A percentile compares a stretch with the other conserved stretches of the same genome.
These are phyloP conservation scores for Entelurus aequoreus DNA, from an alignment of 2,113 vertebrate genomes.

Conservation along the genomic window DNA sequence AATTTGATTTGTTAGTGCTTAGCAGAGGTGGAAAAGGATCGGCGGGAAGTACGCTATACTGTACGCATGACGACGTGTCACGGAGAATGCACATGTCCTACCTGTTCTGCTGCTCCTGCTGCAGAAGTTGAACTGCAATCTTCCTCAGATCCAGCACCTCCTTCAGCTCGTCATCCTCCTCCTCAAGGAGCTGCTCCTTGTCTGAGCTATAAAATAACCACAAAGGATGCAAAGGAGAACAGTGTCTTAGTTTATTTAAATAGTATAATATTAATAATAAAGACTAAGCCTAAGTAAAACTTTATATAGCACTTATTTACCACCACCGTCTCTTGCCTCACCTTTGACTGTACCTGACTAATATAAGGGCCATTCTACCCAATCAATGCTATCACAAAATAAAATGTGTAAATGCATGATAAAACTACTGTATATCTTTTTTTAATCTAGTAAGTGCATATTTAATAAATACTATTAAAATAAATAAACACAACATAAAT, in stretches of 20 bases:
- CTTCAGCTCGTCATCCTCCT: conserved; percentile 86
- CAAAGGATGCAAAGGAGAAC: neutral
- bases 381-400: too few relatives aligned
- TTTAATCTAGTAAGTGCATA: too few relatives aligned
- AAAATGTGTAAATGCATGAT: too few relatives aligned
- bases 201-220: conserved; percentile 67
- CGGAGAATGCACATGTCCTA: conserved; percentile 38
- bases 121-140: conserved; percentile 90
- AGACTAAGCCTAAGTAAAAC: neutral
- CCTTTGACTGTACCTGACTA: too few relatives aligned
- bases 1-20: conserved; percentile 36
- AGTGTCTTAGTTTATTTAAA: too few relatives aligned
- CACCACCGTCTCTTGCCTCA: too few relatives aligned
- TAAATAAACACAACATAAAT: too few relatives aligned
- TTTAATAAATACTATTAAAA: too few relatives aligned
- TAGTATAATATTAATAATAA: neutral
- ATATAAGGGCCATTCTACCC: too few relatives aligned
- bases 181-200: conserved; percentile 82
- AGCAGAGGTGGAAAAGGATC: conserved; percentile 14
- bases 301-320: neutral
- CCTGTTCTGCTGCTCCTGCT: conserved; percentile 96
- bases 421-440: too few relatives aligned
- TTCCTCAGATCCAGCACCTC: conserved; percentile 93
- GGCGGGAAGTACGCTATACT: neutral
- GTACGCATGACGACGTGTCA: neutral